These are phyloP conservation scores for Pseudopodoces humilis DNA, from an alignment of 2,113 vertebrate genomes.

Conservation along the genomic window DNA sequence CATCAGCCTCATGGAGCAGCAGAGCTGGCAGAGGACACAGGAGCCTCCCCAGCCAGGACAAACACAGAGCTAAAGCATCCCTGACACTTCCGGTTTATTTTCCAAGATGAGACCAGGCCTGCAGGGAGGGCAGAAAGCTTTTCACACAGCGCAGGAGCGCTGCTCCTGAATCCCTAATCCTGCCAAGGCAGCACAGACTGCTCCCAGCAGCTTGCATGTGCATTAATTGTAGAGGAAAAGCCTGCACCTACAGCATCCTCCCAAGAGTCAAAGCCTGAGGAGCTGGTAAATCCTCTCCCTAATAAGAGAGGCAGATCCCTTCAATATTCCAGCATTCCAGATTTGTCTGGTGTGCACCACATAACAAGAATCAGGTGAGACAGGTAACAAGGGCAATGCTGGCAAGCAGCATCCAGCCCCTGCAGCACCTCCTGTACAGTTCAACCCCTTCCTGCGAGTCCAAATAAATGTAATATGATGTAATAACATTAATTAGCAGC, in stretches of 20 bases:
- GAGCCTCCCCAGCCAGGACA: background rate
- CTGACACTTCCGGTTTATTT: accelerated
- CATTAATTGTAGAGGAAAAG: background rate
- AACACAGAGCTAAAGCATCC: background rate
- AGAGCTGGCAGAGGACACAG: background rate
- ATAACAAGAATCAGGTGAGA: accelerated
- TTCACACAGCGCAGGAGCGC: background rate
- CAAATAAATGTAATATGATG: constrained; percentile 4
- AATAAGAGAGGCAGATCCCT: background rate
- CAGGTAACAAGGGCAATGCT: background rate
- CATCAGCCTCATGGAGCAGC: accelerated
- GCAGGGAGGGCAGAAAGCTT: background rate
- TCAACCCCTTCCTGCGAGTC: background rate
- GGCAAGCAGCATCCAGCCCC: background rate
- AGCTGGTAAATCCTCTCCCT: background rate
- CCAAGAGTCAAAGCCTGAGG: background rate
- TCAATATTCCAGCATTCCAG: background rate
- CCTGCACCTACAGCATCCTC: background rate
- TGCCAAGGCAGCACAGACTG: background rate
- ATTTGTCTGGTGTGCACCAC: background rate
- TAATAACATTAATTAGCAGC: constrained; percentile 23
- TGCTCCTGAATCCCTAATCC: background rate
- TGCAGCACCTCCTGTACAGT: background rate
- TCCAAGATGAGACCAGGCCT: background rate
- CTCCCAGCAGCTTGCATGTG: background rate